Conservation (phyloP, 2,888 invertebrate genomes). For the Itoplectis maculator region DNA sequence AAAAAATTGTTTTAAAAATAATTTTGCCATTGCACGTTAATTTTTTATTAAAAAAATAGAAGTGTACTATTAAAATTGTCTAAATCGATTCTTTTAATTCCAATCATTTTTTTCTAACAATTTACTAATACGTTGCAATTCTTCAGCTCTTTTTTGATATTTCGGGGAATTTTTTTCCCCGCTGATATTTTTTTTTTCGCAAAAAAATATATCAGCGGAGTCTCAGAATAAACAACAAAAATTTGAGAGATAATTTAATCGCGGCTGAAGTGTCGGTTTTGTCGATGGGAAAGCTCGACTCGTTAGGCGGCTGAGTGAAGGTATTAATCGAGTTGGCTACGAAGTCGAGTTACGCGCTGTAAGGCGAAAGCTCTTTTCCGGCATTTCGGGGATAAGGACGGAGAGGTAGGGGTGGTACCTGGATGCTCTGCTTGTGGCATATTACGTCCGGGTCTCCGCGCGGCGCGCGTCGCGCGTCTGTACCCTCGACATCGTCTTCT, state of each 20-base stretch:
- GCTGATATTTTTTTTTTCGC: too few relatives aligned
- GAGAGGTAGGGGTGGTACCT: background rate
- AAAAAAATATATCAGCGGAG: background rate
- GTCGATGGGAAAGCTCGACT: background rate
- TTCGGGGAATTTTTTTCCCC: too few relatives aligned
- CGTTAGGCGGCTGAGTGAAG: background rate
- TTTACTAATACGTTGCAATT: too few relatives aligned
- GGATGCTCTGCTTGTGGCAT: constrained; percentile 9
- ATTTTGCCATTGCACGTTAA: too few relatives aligned
- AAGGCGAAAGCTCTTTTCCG: constrained; percentile 46
- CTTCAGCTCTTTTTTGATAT: too few relatives aligned
- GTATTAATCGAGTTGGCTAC: background rate
- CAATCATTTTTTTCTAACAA: too few relatives aligned
- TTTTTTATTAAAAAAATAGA: too few relatives aligned
- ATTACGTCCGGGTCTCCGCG: constrained; percentile 47
- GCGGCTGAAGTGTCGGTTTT: background rate
- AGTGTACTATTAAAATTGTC: too few relatives aligned
- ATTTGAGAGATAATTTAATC: background rate
- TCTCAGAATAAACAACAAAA: too few relatives aligned
- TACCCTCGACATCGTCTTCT: constrained; percentile 61
- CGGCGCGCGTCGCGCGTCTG: constrained; percentile 11
- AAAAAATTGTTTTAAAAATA: too few relatives aligned
- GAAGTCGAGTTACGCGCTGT: background rate
- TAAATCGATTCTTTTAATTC: too few relatives aligned
- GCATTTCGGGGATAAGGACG: constrained; percentile 12